These are phyloP conservation scores for Phlogophora meticulosa DNA, from an alignment of 2,888 invertebrate genomes.

Conservation along the genomic window DNA sequence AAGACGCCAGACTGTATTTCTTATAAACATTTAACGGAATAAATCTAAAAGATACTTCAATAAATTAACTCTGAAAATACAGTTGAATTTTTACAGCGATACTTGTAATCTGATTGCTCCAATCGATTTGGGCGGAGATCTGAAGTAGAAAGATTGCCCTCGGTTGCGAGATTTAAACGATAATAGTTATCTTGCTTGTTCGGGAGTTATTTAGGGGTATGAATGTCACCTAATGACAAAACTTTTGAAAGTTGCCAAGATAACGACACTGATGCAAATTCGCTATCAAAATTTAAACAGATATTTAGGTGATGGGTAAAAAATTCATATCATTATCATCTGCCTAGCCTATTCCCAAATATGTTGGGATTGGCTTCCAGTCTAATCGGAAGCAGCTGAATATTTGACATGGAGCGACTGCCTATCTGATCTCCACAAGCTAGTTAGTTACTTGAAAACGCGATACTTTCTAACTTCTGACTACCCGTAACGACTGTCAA, in stretches of 20 bases:
- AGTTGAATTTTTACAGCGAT: constrained; percentile 20
- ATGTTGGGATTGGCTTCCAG: no score
- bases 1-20: constrained; percentile 24
- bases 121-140: constrained; percentile 37
- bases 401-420: no score
- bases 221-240: background rate
- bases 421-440: no score
- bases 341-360: no score
- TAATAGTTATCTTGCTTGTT: constrained; percentile 19
- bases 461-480: no score
- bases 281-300: background rate
- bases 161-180: constrained; percentile 29
- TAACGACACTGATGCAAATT: background rate
- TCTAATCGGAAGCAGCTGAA: no score
- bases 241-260: constrained; percentile 2
- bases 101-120: constrained; percentile 48
- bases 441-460: no score
- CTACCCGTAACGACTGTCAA: no score
- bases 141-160: constrained; percentile 44
- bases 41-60: constrained; percentile 35
- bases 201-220: background rate
- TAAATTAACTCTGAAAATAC: constrained; percentile 37
- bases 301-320: no score
- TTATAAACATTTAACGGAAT: constrained; percentile 27
- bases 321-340: no score